Base-by-base conservation (phyloP, 2,113 vertebrate genomes). In the Panthera leo region DNA sequence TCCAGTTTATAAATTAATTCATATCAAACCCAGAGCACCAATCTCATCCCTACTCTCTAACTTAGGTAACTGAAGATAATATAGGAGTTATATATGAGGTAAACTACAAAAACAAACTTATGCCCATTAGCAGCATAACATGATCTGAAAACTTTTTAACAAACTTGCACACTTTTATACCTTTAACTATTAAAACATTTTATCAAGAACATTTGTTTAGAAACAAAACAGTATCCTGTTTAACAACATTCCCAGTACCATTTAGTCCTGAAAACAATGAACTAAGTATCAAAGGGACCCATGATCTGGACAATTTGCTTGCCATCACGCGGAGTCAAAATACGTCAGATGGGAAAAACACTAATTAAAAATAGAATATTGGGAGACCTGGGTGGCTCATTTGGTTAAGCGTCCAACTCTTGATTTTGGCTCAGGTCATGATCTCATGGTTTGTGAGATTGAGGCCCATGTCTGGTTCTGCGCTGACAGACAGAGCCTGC, bases 161-260 rank as follows among this genome's bases (percentile, higher is more conserved):
- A n/a, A 91, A 76, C 36, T 51, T 97, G 29, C 23, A 93, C 53
- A 85, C 29, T 87, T 92, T 80, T 75, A 95, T 3, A 83, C 12
- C 14, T 89, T 93, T 91, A 96, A 61, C 25, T 80, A 90, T 53
- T 84, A 91, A 73, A 96, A 79, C 15, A 96, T 93, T 86, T 95
- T 96, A 93, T 79, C 23, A 93, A 55, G 5, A 84, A 95, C 10
- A 95, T 39, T 48, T 55, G 27, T 29, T 96, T 89, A 87, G 48
- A 42, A 82, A 85, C 39, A 68, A 91, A 92, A 91, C 9, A 90
- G 55, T 31, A 71, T 75, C 25, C 51, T 89, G 5, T 71, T 97
- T 92, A 95, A 96, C 29, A 87, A 92, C 71, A 11, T 53, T 85
- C 5, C 12, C 27, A 21, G 31, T 12, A 87, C 12, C 73, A 91